These are phyloP conservation scores for Temnothorax unifasciatus DNA, from an alignment of 2,888 invertebrate species.

Conservation along the genomic window DNA sequence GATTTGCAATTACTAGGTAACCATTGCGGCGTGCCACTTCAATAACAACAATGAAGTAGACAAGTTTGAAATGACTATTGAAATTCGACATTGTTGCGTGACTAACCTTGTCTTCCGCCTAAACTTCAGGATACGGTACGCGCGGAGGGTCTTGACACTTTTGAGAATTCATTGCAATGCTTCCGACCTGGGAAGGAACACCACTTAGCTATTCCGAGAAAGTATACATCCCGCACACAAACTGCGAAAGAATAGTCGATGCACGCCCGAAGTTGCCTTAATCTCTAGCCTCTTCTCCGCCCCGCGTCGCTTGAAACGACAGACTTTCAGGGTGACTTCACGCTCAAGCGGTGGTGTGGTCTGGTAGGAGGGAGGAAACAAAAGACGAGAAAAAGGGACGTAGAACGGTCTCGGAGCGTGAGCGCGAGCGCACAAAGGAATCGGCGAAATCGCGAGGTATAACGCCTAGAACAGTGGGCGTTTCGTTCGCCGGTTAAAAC, in stretches of 20 bases:
- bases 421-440: constrained; percentile 63
- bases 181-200: constrained; percentile 65
- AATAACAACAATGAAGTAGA: neutral
- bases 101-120: constrained; percentile 22
- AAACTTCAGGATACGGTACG: neutral
- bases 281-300: constrained; percentile 65
- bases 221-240: constrained; percentile 63
- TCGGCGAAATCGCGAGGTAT: constrained; percentile 62
- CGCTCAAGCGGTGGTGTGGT: constrained; percentile 6
- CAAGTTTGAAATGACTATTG: neutral
- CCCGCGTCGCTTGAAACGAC: constrained; percentile 62
- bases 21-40: neutral
- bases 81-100: neutral
- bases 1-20: neutral
- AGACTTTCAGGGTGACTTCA: constrained; percentile 74
- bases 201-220: constrained; percentile 63
- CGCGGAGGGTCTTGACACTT: constrained; percentile 47
- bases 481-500: constrained; percentile 19
- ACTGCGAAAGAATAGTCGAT: constrained; percentile 59
- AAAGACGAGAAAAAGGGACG: constrained; percentile 21
- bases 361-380: constrained; percentile 22
- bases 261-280: constrained; percentile 71
- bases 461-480: constrained; percentile 25
- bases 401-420: neutral
- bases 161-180: constrained; percentile 61